A percentile compares a stretch with the other conserved stretches of the same genome.
Conservation (phyloP, 2,113 vertebrate genomes). For the Tinamus guttatus region DNA sequence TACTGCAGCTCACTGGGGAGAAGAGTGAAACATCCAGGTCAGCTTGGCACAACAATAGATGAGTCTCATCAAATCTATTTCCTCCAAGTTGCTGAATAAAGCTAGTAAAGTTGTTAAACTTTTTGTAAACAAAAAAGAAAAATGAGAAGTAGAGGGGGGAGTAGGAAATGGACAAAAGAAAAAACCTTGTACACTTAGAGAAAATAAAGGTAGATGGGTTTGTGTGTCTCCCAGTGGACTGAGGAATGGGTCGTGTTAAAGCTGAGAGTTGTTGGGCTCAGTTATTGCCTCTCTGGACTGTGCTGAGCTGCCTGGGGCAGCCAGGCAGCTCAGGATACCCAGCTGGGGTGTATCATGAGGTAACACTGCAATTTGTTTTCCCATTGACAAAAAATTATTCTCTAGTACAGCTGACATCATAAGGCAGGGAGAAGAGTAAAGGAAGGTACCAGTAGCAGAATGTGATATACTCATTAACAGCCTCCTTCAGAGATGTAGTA, state of each 20-base stretch:
- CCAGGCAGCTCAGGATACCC: not conserved
- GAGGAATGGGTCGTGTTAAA: not conserved
- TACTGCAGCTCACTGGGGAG: conserved; percentile 62
- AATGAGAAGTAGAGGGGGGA: not conserved
- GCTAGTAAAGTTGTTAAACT: conserved; percentile 54
- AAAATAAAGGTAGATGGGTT: not conserved
- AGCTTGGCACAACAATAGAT: conserved; percentile 45
- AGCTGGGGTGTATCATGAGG: not conserved
- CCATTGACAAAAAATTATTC: not conserved
- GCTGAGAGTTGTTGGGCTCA: not conserved
- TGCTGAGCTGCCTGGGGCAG: not conserved
- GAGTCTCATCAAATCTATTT: conserved; percentile 72
- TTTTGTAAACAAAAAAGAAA: conserved; percentile 56
- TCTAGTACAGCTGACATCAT: not conserved
- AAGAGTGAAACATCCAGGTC: conserved; percentile 67
- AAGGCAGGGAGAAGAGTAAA: not conserved
- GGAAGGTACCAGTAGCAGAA: not conserved
- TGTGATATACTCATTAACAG: not conserved
- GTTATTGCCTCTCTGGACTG: not conserved
- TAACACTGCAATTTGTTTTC: not conserved
- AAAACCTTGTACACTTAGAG: not conserved
- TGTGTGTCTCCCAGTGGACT: not conserved
- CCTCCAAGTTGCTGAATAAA: conserved; percentile 69
- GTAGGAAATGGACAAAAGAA: not conserved
- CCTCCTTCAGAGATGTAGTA: not conserved